Conservation (phyloP, 2,113 vertebrate species). For the Riparia riparia region DNA sequence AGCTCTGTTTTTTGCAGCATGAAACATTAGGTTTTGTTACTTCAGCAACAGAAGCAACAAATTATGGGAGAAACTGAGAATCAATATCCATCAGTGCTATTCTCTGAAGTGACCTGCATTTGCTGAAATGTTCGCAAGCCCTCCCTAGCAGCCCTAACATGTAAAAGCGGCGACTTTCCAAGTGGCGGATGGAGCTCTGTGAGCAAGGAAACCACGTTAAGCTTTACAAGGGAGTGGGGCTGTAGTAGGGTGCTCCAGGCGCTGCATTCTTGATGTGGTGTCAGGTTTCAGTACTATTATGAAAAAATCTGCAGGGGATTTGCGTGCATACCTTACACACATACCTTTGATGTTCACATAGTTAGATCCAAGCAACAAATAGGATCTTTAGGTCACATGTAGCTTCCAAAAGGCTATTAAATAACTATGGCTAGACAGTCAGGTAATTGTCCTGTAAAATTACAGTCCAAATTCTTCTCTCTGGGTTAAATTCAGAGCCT, state of each 20-base stretch:
- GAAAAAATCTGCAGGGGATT: conserved; percentile 65
- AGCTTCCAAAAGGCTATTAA: conserved; percentile 57
- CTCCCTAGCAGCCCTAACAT: neutral
- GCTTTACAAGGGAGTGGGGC: neutral
- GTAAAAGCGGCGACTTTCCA: conserved; percentile 18
- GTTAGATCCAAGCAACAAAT: conserved; percentile 40
- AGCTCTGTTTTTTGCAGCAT: neutral
- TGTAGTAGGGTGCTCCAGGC: conserved; percentile 52
- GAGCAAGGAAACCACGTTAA: conserved; percentile 22
- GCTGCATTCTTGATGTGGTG: conserved; percentile 56
- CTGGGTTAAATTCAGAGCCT: neutral
- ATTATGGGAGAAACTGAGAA: neutral
- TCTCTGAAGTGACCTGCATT: neutral
- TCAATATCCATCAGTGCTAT: neutral
- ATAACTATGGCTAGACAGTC: conserved; percentile 56
- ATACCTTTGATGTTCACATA: conserved; percentile 64
- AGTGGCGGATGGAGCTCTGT: neutral
- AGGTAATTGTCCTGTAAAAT: conserved; percentile 56
- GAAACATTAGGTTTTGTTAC: neutral
- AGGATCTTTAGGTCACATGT: conserved; percentile 39
- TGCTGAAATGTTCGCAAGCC: conserved; percentile 12
- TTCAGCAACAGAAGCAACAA: neutral
- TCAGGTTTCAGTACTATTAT: conserved; percentile 70
- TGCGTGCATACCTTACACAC: conserved; percentile 53
- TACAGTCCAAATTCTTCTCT: neutral